Evolutionary conservation across 2,888 invertebrate species (phyloP).

Genomic region (Anodontia alba): DNA sequence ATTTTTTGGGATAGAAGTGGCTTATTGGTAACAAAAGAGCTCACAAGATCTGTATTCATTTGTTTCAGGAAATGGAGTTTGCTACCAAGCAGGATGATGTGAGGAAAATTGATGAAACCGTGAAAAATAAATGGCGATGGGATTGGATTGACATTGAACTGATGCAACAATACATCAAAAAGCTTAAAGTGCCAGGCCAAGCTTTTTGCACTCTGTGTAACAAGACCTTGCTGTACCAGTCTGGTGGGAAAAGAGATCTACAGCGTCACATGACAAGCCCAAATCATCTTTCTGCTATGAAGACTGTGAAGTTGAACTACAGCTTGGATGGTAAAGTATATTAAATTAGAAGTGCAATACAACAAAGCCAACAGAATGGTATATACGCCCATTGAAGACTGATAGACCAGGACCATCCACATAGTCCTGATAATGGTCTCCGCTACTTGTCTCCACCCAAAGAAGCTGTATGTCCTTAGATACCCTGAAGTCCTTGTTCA

Average conservation of each 20-base stretch:
- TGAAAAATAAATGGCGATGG: conserved; percentile 27
- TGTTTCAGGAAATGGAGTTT: conserved; percentile 4
- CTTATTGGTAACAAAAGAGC: too few species aligned
- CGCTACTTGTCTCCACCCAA: too few species aligned
- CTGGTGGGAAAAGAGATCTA: conserved; percentile 11
- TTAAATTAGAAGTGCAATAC: too few species aligned
- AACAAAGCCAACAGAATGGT: too few species aligned
- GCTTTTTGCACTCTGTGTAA: conserved; percentile 25
- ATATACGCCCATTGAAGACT: too few species aligned
- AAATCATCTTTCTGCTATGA: conserved; percentile 1
- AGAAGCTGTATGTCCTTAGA: too few species aligned
- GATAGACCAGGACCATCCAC: too few species aligned
- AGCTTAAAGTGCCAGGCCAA: conserved; percentile 9
- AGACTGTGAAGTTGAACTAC: background rate
- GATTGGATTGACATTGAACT: conserved; percentile 19
- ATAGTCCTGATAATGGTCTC: too few species aligned
- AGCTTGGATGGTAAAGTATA: conserved; percentile 21
- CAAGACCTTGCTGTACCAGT: conserved; percentile 13
- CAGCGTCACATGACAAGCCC: conserved; percentile 12
- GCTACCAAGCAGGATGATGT: background rate
- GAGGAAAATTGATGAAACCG: background rate
- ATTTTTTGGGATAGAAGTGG: background rate
- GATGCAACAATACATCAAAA: background rate
- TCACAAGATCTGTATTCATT: background rate
- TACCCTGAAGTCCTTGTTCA: too few species aligned